A percentile compares a stretch with the other conserved stretches of the same genome.
These are phyloP conservation scores for Melanerpes aurifrons DNA, from an alignment of 2,113 vertebrate genomes.

Conservation along the genomic window DNA sequence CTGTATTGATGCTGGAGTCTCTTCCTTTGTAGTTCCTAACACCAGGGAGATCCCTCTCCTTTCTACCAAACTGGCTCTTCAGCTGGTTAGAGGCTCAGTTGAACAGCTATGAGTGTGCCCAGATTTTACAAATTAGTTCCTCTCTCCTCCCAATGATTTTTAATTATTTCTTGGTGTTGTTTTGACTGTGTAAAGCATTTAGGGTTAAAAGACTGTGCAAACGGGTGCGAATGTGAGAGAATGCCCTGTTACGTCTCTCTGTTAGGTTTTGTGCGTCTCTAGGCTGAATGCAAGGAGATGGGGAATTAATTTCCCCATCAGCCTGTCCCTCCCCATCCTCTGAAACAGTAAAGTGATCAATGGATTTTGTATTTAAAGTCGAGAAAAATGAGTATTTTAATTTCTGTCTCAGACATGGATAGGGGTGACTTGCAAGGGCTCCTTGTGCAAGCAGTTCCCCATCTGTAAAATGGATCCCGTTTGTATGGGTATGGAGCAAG, in stretches of 20 bases:
- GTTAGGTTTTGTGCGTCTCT: neutral
- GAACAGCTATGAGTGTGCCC: neutral
- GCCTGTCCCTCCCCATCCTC: neutral
- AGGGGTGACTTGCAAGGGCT: neutral
- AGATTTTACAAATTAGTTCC: slow-evolving; percentile 19
- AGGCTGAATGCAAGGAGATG: neutral
- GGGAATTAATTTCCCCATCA: neutral
- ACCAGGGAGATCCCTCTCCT: slow-evolving; percentile 7
- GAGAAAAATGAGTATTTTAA: neutral
- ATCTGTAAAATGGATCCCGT: slow-evolving; percentile 29
- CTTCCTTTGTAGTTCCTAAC: slow-evolving; percentile 40
- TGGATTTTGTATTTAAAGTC: neutral
- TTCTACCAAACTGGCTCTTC: neutral
- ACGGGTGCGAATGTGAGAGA: neutral
- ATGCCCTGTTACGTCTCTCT: neutral
- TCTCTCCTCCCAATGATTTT: neutral
- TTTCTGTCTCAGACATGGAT: neutral
- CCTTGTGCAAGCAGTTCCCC: neutral
- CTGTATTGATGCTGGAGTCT: neutral
- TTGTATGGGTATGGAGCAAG: neutral
- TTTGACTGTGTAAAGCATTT: neutral
- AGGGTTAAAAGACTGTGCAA: neutral
- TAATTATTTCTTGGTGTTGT: neutral
- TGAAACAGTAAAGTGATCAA: neutral
- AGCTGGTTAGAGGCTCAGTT: slow-evolving; percentile 15